Evolutionary conservation across 2,797 vertebrate genomes (phyloP).

Genomic region (Gadopsis bispinosus): DNA sequence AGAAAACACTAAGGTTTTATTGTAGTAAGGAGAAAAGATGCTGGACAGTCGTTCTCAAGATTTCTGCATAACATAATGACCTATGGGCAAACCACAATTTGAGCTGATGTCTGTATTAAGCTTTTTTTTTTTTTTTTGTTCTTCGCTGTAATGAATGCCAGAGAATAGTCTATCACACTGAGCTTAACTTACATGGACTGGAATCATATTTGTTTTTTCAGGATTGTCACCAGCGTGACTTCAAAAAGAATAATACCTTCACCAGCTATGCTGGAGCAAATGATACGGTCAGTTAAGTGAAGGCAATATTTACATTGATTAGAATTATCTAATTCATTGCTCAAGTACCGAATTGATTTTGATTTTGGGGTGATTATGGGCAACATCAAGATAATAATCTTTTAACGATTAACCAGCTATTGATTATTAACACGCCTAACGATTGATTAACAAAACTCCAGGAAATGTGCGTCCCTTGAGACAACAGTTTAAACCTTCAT

Average conservation of each 20-base stretch:
- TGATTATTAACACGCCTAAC: not conserved
- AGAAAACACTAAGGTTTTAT: not conserved
- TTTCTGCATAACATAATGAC: not conserved
- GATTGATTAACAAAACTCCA: not conserved
- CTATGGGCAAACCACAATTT: constrained; percentile 18
- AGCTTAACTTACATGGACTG: constrained; percentile 1
- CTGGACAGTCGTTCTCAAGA: constrained; percentile 5
- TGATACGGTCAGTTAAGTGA: not conserved
- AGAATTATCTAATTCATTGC: not conserved
- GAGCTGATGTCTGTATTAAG: constrained; percentile 1
- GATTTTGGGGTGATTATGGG: not conserved
- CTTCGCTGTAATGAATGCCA: constrained; percentile 17
- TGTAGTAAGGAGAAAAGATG: not conserved
- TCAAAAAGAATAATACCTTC: not conserved
- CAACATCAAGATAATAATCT: not conserved
- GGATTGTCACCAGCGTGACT: constrained; percentile 5
- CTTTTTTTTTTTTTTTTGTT: not conserved
- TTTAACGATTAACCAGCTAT: not conserved
- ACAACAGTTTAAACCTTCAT: not conserved
- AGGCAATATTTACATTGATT: not conserved
- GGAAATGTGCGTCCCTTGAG: not conserved
- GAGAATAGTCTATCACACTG: constrained; percentile 15
- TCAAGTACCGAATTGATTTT: not conserved
- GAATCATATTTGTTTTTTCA: constrained; percentile 11
- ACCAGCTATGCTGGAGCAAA: not conserved